Evolutionary conservation across 2,797 vertebrate species (phyloP), one percentile per base, ranked within the genome.

Genomic region (Bradypodion pumilum): DNA sequence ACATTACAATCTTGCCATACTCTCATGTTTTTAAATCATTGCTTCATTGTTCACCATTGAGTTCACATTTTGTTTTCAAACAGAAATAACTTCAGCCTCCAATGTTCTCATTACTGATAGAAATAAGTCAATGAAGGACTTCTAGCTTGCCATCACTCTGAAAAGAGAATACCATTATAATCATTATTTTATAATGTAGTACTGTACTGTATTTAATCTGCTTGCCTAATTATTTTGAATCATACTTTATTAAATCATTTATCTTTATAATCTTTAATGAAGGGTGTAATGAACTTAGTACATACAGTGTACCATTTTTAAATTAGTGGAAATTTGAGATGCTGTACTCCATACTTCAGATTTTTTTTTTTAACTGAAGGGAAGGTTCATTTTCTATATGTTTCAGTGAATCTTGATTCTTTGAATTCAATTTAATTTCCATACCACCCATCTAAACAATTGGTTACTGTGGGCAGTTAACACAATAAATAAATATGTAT

Each of bases 181-280:
- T 69, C 70, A 87, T 8, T 86, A n/a, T 91, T 88, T 87, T 60
- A 82, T 75, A 88, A 86, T 87, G 85, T 88, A 91, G 88, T 62
- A 68, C 91, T 62, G 88, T 62, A 68, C 91, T 62, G 4, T 73
- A 65, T 86, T 91, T 89, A 84, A 88, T 86, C 74, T 84, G 85
- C 87, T 82, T 87, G 4, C 84, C 66, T 82, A 92, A 90, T 90
- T 92, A 91, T 90, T 94, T 93, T 87, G 66, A 90, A 86, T 92
- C 70, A 88, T 89, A 86, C 68, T 46, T 93, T 85, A 86, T 87
- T 92, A 91, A 92, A 91, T 80, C 82, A 2, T n/a, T 89, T 88
- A 92, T 92, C 2, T 19, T 93, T 91, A 79, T 93, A 88, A 90
- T 91, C 92, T 93, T 88, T 92, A 92, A 93, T 89, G 88, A 92